These are phyloP conservation scores for Babylonia areolata DNA, from an alignment of 1,140 invertebrate genomes.

Conservation along the genomic window DNA sequence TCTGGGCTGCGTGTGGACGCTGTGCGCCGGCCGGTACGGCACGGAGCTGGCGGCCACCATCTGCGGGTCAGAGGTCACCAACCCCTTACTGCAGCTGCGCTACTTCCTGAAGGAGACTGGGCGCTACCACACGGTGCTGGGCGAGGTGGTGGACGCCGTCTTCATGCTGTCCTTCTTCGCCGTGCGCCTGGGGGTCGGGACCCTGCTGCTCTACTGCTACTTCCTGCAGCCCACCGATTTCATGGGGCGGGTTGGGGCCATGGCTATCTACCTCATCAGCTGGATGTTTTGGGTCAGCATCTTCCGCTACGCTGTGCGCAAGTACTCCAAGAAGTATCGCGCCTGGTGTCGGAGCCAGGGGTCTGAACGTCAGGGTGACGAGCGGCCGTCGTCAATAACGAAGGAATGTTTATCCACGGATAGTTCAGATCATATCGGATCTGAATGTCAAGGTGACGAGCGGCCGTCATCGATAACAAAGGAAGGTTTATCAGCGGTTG, in stretches of 20 bases:
- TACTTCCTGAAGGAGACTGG: conserved; percentile 71
- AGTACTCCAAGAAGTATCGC: conserved; percentile 61
- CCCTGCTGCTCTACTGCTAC: conserved; percentile 67
- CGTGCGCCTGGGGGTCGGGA: conserved; percentile 66
- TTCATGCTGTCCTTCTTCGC: conserved; percentile 72
- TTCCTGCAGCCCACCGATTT: conserved; percentile 66
- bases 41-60: conserved; percentile 72
- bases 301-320: conserved; percentile 65
- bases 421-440: no score
- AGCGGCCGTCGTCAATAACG: no score
- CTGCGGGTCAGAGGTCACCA: conserved; percentile 73
- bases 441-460: no score
- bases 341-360: neutral
- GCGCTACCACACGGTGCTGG: conserved; percentile 56
- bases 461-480: no score
- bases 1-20: conserved; percentile 55
- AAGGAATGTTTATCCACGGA: no score
- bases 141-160: conserved; percentile 62
- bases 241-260: conserved; percentile 62
- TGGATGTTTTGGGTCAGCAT: conserved; percentile 72
- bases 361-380: no score
- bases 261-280: conserved; percentile 66
- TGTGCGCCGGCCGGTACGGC: conserved; percentile 66
- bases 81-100: conserved; percentile 74
- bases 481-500: no score